Base-by-base conservation (phyloP, 2,888 invertebrate genomes). In the Pyrocoelia pectoralis region DNA sequence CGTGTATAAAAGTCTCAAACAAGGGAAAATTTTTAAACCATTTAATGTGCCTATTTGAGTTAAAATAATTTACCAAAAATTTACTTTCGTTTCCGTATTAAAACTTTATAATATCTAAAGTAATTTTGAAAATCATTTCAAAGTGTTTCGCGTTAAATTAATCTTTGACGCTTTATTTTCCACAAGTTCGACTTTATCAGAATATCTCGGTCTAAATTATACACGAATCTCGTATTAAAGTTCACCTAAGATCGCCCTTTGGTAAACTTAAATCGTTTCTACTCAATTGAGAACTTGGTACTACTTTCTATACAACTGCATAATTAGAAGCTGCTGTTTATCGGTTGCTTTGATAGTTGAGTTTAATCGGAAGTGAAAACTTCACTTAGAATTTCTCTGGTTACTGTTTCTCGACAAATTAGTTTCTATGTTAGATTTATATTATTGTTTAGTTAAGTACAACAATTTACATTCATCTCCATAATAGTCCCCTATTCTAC, bases 161-260 rank as follows among this genome's bases (percentile, higher is more conserved):
- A 60, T 54, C 53, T 59, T 54, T 17, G 40, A 13, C 24, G 60
- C 54, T 60, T 60, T 60, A 60, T 60, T 54, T 60, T 60, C 54
- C 60, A 54, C 54, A 60, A 61, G 61, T 61, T 61, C 56, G 50
- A 50, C 52, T 61, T 61, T 61, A 61, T 61, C 61, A 56, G 61
- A 61, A 56, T 51, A 56, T 61, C 61, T 51, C 33, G 46, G 62
- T 57, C 57, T 62, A 62, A 62, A 62, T 62, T 62, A 62, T 62
- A 56, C 62, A 62, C 52, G 57, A 56, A 56, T 57, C 57, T 14
- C 57, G 53, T 56, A 57, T 53, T 52, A 56, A 62, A 62, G 62
- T 62, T 62, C 62, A 57, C 53, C 62, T 62, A 53, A 62, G 62
- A 57, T 62, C 62, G 62, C 56, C 62, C 56, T 62, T 62, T 51